These are phyloP conservation scores for Trypoxylus dichotomus DNA, from an alignment of 1,140 invertebrate species.

Conservation along the genomic window DNA sequence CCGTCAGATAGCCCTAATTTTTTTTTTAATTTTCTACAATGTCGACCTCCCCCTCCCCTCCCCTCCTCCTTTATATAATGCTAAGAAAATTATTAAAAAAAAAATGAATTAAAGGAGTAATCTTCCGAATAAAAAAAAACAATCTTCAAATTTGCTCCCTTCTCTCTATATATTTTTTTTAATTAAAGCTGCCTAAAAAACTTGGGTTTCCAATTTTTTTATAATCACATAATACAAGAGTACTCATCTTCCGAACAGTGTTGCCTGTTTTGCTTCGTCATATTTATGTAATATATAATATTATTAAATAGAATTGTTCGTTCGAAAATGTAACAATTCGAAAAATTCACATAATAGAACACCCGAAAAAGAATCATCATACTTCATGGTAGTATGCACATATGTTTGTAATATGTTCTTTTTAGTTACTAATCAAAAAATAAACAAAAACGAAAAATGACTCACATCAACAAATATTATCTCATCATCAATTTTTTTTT, in stretches of 20 bases:
- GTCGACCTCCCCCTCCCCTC: too few species aligned
- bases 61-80: too few species aligned
- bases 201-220: not conserved
- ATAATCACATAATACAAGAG: not conserved
- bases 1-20: too few species aligned
- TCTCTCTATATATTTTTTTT: not conserved
- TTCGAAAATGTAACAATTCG: not conserved
- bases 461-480: slow-evolving; percentile 3
- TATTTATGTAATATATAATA: not conserved
- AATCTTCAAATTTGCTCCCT: too few species aligned
- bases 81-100: too few species aligned
- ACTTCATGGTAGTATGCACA: too few species aligned
- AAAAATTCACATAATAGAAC: not conserved
- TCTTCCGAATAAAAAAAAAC: too few species aligned
- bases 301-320: not conserved
- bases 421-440: not conserved
- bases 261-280: not conserved
- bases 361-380: too few species aligned
- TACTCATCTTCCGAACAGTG: not conserved
- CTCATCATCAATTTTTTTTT: not conserved
- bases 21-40: too few species aligned
- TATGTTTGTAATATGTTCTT: not conserved
- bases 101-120: too few species aligned
- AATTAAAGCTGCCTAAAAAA: not conserved
- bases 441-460: not conserved